These are phyloP conservation scores for Globia sparganii DNA, from an alignment of 2,888 invertebrate species.

Conservation along the genomic window DNA sequence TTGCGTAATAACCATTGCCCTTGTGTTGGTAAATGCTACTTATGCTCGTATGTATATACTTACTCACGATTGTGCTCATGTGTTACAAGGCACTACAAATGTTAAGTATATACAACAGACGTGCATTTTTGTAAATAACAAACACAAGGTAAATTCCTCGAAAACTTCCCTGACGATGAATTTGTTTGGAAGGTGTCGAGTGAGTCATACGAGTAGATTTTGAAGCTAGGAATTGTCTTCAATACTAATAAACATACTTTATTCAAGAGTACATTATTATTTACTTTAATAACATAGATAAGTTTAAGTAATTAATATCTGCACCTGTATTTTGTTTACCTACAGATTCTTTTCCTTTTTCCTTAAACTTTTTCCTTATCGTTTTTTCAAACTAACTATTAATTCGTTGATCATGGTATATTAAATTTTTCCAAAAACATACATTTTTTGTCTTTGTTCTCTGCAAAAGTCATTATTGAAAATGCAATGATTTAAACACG, in stretches of 20 bases:
- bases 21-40: slow-evolving; percentile 73
- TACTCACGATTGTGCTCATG: slow-evolving; percentile 41
- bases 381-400: not conserved
- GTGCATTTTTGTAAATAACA: not conserved
- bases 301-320: not conserved
- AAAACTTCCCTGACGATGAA: not conserved
- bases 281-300: no score
- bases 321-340: not conserved
- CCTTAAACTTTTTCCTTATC: no score
- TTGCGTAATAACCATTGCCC: slow-evolving; percentile 82
- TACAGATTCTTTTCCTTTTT: not conserved
- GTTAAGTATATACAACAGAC: slow-evolving; percentile 16
- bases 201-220: not conserved
- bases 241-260: no score
- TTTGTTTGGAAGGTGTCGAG: not conserved
- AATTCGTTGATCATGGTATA: not conserved
- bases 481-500: not conserved
- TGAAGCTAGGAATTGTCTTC: not conserved
- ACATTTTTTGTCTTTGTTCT: not conserved
- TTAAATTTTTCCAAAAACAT: not conserved
- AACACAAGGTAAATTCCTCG: not conserved
- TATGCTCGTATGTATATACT: slow-evolving; percentile 54
- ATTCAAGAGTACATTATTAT: no score
- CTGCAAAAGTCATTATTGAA: not conserved
- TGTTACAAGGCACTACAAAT: slow-evolving; percentile 35